phyloP scores from a whole-genome alignment of 2,888 invertebrate species.

The Cephonodes hylas region DNA sequence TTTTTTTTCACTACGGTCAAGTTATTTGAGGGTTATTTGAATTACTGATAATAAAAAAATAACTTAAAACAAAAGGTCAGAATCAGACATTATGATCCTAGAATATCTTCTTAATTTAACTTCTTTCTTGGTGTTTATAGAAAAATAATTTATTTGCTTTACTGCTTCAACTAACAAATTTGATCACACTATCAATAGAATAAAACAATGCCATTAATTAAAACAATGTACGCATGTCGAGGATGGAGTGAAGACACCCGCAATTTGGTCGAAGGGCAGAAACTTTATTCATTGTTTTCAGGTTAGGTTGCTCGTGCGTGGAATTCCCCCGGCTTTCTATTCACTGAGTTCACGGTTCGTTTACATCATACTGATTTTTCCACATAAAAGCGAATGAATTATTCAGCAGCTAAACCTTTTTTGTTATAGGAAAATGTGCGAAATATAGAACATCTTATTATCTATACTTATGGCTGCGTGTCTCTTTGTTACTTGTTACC shows the following conservation, averaged over 20 bases:
- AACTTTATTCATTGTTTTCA: constrained; percentile 8
- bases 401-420: constrained; percentile 59
- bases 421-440: constrained; percentile 40
- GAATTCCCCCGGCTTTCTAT: constrained; percentile 29
- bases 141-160: no score
- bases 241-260: not conserved
- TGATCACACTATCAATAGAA: no score
- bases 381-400: constrained; percentile 56
- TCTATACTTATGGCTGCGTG: not conserved
- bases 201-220: not conserved
- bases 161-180: no score
- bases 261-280: not conserved
- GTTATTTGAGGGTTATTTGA: no score
- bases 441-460: constrained; percentile 14
- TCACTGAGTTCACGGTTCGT: constrained; percentile 56
- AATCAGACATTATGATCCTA: no score
- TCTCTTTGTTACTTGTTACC: not conserved
- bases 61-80: no score
- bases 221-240: not conserved
- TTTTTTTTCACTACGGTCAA: no score
- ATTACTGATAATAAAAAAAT: no score
- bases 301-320: constrained; percentile 18
- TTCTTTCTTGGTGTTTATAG: no score
- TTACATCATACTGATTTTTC: constrained; percentile 53
- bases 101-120: no score